These are phyloP conservation scores for Girardinus metallicus DNA, from an alignment of 2,797 vertebrate genomes.

Conservation along the genomic window DNA sequence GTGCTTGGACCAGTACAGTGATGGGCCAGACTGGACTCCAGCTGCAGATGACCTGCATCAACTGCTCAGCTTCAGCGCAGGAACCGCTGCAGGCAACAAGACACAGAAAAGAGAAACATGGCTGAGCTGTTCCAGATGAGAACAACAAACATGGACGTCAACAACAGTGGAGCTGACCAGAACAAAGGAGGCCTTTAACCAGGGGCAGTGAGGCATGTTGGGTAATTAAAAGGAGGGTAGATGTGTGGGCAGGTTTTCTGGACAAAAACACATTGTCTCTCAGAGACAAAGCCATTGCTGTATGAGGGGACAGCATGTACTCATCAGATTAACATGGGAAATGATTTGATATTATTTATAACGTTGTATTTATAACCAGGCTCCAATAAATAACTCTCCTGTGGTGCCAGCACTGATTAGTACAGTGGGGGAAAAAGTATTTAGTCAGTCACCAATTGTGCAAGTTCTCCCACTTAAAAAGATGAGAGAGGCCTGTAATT, in stretches of 20 bases:
- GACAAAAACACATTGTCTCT: constrained; percentile 72
- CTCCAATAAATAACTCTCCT: not conserved
- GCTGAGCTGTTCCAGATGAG: constrained; percentile 20
- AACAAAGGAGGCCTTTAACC: constrained; percentile 68
- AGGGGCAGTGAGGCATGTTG: constrained; percentile 59
- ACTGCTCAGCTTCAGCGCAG: constrained; percentile 31
- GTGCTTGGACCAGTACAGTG: not conserved
- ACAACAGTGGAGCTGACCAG: constrained; percentile 45
- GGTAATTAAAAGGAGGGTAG: constrained; percentile 69
- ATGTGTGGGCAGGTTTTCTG: constrained; percentile 56
- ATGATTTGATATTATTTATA: not conserved
- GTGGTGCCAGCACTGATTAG: not conserved
- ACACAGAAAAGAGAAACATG: not conserved
- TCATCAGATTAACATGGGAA: constrained; percentile 40
- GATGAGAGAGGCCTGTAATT: no score
- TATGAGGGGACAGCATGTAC: constrained; percentile 27
- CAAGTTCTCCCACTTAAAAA: no score
- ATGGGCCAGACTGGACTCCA: not conserved
- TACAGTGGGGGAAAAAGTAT: no score
- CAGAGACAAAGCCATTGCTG: constrained; percentile 69
- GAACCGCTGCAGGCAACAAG: constrained; percentile 69
- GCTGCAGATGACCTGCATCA: not conserved
- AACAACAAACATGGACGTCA: constrained; percentile 48
- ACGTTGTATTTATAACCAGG: not conserved
- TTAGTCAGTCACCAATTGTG: no score